A percentile compares a stretch with the other conserved stretches of the same genome.
phyloP scores from a whole-genome alignment of 2,888 invertebrate genomes.

The Hemaris fuciformis region DNA sequence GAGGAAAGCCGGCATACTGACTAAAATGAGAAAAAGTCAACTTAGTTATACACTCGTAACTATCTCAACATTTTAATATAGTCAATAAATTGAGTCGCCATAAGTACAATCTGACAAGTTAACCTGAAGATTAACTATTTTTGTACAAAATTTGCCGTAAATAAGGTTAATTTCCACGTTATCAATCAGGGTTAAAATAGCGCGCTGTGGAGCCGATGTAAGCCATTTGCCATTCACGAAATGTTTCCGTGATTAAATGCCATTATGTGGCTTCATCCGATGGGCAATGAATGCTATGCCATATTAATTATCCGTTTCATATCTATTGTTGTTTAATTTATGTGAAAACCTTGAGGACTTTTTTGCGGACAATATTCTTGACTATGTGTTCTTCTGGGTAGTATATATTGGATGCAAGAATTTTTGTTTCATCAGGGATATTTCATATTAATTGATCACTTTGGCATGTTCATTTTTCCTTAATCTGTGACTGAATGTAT shows the following conservation, averaged over 20 bases:
- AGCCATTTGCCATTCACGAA: constrained; percentile 12
- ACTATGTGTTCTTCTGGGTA: not conserved
- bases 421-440: too few relatives aligned
- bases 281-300: not conserved
- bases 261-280: constrained; percentile 8
- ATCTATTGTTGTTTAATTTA: not conserved
- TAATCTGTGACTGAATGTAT: too few relatives aligned
- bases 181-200: constrained; percentile 1
- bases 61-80: not conserved
- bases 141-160: not conserved
- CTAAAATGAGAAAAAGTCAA: too few relatives aligned
- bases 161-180: not conserved
- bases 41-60: too few relatives aligned
- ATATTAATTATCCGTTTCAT: not conserved
- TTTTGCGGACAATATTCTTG: not conserved
- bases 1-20: too few relatives aligned
- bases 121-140: not conserved
- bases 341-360: not conserved
- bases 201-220: constrained; percentile 1
- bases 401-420: too few relatives aligned
- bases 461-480: too few relatives aligned
- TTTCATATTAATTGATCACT: too few relatives aligned
- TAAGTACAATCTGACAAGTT: not conserved
- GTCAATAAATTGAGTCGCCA: not conserved
- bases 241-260: constrained; percentile 15